A percentile compares a stretch with the other conserved stretches of the same genome.
Evolutionary conservation across 2,113 vertebrate species (phyloP).

Genomic region (Tychaedon coryphoeus): DNA sequence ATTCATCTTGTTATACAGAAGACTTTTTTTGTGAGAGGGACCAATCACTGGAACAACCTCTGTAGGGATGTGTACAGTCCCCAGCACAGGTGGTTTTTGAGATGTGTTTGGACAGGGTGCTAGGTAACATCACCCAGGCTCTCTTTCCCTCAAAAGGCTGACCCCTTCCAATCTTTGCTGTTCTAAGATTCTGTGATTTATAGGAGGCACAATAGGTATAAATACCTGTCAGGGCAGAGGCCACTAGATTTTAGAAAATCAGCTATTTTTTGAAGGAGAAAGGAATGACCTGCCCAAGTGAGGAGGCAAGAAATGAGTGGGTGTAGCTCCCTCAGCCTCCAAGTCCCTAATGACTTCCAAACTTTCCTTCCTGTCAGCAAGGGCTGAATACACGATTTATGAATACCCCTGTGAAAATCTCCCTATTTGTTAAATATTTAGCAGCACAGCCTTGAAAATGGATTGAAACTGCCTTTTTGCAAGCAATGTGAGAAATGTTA

Average conservation of each 20-base stretch:
- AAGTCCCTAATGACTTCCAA: background rate
- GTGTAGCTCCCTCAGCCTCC: background rate
- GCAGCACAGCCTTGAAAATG: background rate
- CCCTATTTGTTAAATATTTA: background rate
- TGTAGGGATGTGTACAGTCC: background rate
- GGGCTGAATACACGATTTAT: background rate
- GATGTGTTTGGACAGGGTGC: background rate
- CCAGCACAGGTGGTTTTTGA: background rate
- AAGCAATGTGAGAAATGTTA: background rate
- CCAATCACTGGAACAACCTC: background rate
- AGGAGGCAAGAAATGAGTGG: background rate
- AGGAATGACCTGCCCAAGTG: background rate
- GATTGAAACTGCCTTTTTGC: background rate
- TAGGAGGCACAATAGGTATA: background rate
- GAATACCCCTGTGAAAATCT: background rate
- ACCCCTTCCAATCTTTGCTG: background rate
- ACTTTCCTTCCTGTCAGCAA: background rate
- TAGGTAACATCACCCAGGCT: background rate
- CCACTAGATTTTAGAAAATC: background rate
- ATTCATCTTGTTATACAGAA: background rate
- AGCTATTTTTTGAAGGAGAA: background rate
- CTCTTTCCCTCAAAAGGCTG: background rate
- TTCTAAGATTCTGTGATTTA: background rate
- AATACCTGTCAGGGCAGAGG: background rate
- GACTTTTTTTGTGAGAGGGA: background rate